These are phyloP conservation scores for Psix sp. DNA, from an alignment of 1,140 invertebrate genomes.

Conservation along the genomic window DNA sequence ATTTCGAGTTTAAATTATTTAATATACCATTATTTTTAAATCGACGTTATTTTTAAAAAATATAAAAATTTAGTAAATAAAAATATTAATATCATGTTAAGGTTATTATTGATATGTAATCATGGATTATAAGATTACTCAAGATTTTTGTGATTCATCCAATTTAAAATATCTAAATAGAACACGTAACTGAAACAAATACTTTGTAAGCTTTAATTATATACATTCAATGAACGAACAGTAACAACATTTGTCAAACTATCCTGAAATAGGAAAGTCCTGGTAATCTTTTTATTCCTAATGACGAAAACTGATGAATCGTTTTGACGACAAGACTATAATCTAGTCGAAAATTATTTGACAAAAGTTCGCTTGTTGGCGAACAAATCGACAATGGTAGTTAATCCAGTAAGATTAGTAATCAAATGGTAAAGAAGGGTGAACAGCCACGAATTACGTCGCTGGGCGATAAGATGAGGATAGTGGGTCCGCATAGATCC, in stretches of 20 bases:
- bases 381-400: conserved; percentile 26
- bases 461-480: conserved; percentile 39
- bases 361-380: conserved; percentile 22
- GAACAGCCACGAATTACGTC: conserved; percentile 43
- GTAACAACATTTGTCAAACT: neutral
- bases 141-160: too few species aligned
- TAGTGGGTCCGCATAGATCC: conserved; percentile 26
- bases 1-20: too few species aligned
- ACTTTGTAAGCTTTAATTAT: too few species aligned
- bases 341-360: conserved; percentile 34
- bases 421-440: conserved; percentile 47
- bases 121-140: too few species aligned
- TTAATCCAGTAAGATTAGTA: conserved; percentile 54
- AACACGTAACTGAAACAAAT: too few species aligned
- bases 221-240: neutral
- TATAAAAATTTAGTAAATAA: too few species aligned
- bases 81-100: too few species aligned
- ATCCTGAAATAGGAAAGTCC: too few species aligned
- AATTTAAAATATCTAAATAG: too few species aligned
- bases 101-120: too few species aligned
- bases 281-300: conserved; percentile 4
- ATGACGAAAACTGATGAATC: conserved; percentile 2
- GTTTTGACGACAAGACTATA: conserved; percentile 1
- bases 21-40: too few species aligned
- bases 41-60: too few species aligned